These are phyloP conservation scores for Pseudotriccus pelzelni DNA, from an alignment of 2,797 vertebrate species.

Conservation along the genomic window DNA sequence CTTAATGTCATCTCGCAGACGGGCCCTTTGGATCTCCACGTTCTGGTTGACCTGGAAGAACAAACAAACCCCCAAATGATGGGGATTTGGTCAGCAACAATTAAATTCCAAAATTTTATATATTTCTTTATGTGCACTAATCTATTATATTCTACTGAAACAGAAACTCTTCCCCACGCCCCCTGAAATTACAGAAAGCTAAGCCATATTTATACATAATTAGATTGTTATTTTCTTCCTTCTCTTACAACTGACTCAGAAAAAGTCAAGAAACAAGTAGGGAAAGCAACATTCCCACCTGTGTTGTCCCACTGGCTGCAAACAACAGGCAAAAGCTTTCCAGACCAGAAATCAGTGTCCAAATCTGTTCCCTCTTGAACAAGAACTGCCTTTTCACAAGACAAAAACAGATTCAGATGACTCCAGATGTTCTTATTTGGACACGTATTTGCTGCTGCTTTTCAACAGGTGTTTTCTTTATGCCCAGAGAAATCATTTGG, in stretches of 20 bases:
- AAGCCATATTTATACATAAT: not conserved
- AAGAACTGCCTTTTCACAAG: not conserved
- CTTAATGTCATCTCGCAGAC: conserved; percentile 95
- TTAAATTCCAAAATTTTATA: not conserved
- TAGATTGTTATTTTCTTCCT: not conserved
- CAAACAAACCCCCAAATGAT: not conserved
- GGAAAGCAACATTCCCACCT: not conserved
- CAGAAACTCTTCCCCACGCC: not conserved
- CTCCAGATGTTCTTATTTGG: not conserved
- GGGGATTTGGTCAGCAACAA: not conserved
- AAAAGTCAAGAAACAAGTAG: not conserved
- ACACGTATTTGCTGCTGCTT: not conserved
- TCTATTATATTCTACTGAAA: not conserved
- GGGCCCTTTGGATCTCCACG: conserved; percentile 89
- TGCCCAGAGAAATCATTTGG: not conserved
- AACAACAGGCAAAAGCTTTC: not conserved
- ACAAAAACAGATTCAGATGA: not conserved
- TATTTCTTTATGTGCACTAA: not conserved
- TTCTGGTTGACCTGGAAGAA: conserved; percentile 86
- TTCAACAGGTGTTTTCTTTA: not conserved
- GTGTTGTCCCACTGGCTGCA: not conserved
- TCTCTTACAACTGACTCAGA: not conserved
- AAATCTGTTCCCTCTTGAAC: not conserved
- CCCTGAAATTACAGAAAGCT: not conserved
- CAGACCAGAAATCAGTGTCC: not conserved